Percentiles rank a stretch among this genome's conserved stretches.
phyloP scores from a whole-genome alignment of 2,113 vertebrate genomes.

The Craseonycteris thonglongyai region DNA sequence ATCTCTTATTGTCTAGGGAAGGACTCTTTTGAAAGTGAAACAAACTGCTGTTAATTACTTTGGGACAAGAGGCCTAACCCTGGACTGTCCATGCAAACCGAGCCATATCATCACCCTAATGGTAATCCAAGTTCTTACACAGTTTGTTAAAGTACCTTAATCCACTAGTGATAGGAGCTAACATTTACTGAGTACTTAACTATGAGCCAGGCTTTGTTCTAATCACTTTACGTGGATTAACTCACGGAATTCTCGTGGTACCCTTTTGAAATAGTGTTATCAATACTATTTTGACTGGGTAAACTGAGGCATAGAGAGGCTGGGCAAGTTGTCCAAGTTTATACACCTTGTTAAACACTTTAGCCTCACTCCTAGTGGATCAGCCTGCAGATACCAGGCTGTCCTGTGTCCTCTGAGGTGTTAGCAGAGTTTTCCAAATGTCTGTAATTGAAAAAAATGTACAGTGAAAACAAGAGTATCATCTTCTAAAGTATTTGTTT shows the following conservation, averaged over 20 bases:
- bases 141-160: neutral
- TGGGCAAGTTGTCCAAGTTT: neutral
- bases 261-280: neutral
- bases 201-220: neutral
- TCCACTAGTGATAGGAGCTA: neutral
- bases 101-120: neutral
- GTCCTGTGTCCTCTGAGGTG: too few species aligned
- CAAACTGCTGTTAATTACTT: neutral
- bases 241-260: neutral
- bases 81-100: neutral
- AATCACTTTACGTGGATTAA: neutral
- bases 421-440: neutral
- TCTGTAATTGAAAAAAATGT: neutral
- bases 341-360: neutral
- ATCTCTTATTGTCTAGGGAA: neutral
- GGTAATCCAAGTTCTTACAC: neutral
- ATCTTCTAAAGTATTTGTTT: neutral
- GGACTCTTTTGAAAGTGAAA: neutral
- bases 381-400: neutral
- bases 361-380: fast-evolving
- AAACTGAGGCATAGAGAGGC: neutral
- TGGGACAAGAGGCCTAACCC: neutral
- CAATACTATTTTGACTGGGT: neutral
- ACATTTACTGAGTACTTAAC: neutral
- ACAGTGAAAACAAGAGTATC: neutral